Evolutionary conservation across 2,888 invertebrate species (phyloP).

Genomic region (Drosophila buzzatii): DNA sequence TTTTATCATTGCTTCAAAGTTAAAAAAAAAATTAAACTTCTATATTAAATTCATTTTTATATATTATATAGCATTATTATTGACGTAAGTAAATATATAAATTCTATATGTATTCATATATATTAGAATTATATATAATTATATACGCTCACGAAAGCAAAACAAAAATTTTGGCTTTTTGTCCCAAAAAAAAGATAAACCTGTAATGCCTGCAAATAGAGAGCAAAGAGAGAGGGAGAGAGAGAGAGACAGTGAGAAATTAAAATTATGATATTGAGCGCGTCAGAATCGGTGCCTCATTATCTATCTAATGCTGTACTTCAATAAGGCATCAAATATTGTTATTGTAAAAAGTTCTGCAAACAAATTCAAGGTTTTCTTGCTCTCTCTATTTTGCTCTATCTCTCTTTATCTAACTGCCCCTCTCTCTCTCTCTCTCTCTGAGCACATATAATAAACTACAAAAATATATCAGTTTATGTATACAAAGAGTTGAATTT

Average conservation of each 20-base stretch:
- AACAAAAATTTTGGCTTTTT: slow-evolving; percentile 11
- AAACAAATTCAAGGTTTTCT: slow-evolving; percentile 65
- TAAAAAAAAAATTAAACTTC: neutral
- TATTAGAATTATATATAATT: slow-evolving; percentile 1
- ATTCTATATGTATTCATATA: neutral
- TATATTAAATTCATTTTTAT: neutral
- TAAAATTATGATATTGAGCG: slow-evolving; percentile 11
- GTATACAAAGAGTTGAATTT: neutral
- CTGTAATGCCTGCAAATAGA: slow-evolving; percentile 18
- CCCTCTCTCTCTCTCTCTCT: neutral
- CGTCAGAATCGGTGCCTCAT: slow-evolving; percentile 19
- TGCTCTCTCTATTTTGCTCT: neutral
- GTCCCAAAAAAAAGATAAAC: slow-evolving; percentile 37
- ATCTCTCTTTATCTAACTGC: too few relatives aligned
- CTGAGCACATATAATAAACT: neutral
- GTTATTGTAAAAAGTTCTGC: slow-evolving; percentile 50
- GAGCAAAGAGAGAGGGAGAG: neutral
- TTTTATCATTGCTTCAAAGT: neutral
- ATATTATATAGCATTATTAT: too few relatives aligned
- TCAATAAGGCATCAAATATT: slow-evolving; percentile 41
- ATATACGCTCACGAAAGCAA: slow-evolving; percentile 10
- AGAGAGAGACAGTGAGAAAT: neutral
- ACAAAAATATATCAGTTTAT: neutral
- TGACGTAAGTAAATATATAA: neutral
- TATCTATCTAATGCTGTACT: slow-evolving; percentile 26